Percentiles rank a stretch among this genome's conserved stretches.
Evolutionary conservation across 1,140 invertebrate species (phyloP).

Genomic region (Matsumurasca onukii): DNA sequence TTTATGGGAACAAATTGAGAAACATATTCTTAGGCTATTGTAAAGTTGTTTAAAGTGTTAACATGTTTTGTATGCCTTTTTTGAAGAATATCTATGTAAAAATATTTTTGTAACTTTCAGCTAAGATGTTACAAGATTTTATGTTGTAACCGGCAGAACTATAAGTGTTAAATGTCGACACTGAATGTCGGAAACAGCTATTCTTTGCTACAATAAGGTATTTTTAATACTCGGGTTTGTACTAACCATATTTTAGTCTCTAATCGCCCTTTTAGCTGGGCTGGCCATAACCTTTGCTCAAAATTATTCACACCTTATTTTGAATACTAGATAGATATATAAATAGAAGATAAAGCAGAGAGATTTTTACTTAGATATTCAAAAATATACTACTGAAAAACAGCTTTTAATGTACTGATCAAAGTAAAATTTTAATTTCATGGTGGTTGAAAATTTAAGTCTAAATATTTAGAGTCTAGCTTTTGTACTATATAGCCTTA

Average conservation of each 20-base stretch:
- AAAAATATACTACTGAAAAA: no score
- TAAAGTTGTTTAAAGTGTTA: slow-evolving; percentile 23
- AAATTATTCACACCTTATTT: no score
- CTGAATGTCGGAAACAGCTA: background rate
- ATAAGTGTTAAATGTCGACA: background rate
- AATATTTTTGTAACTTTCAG: slow-evolving; percentile 26
- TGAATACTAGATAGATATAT: no score
- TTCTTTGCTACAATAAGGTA: background rate
- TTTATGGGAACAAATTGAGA: slow-evolving; percentile 23
- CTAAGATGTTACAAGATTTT: background rate
- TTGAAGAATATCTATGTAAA: slow-evolving; percentile 21
- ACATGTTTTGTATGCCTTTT: slow-evolving; percentile 20
- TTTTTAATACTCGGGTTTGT: background rate
- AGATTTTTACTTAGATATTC: no score
- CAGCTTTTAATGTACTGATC: no score
- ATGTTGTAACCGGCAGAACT: background rate
- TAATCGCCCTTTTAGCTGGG: no score
- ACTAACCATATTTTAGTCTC: background rate
- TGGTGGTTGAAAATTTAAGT: no score
- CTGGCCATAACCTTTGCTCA: no score
- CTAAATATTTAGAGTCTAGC: no score
- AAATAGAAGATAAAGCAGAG: no score
- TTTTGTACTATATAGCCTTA: no score
- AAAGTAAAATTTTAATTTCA: no score
- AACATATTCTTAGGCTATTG: slow-evolving; percentile 27